phyloP scores from a whole-genome alignment of 2,797 vertebrate genomes.

The Trichosurus vulpecula region DNA sequence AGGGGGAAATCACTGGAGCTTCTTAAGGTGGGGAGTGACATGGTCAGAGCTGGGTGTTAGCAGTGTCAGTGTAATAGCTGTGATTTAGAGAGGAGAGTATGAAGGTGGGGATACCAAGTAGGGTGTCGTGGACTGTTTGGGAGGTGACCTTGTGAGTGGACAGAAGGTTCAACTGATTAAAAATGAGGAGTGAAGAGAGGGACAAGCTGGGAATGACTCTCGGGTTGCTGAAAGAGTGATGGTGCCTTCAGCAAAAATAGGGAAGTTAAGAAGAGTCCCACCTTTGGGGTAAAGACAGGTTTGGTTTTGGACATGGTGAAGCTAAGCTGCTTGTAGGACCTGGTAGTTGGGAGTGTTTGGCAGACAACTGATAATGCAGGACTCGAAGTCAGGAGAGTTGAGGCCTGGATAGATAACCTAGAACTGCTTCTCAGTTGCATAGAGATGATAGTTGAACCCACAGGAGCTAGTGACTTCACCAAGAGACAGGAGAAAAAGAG shows the following conservation, averaged over 20 bases:
- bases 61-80: neutral
- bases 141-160: neutral
- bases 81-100: neutral
- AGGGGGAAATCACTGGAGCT: neutral
- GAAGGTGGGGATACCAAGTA: neutral
- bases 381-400: neutral
- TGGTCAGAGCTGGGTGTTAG: neutral
- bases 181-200: neutral
- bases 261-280: neutral
- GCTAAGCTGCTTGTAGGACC: neutral
- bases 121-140: neutral
- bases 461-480: neutral
- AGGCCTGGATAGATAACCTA: neutral
- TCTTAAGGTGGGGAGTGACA: neutral
- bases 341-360: neutral
- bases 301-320: neutral
- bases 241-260: neutral
- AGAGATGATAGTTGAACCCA: neutral
- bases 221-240: neutral
- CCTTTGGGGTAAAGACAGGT: neutral
- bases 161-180: neutral
- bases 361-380: neutral
- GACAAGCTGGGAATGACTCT: neutral
- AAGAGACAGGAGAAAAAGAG: neutral
- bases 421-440: neutral